Conservation (phyloP, 1,140 invertebrate genomes). For the Sitophilus oryzae region DNA sequence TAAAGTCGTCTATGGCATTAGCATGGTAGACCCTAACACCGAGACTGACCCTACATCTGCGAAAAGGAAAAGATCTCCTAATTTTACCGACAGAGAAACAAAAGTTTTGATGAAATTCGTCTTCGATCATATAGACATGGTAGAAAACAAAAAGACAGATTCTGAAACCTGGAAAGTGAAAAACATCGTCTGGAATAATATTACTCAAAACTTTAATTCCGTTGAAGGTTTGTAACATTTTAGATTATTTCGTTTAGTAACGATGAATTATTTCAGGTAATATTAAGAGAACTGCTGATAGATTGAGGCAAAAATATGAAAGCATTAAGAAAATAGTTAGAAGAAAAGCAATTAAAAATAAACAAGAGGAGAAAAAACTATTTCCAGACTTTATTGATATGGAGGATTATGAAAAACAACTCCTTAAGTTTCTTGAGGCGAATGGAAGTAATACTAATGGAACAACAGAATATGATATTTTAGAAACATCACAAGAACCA, state of each 20-base stretch:
- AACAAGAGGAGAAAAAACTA: slow-evolving; percentile 24
- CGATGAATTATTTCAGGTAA: slow-evolving; percentile 43
- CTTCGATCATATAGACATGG: slow-evolving; percentile 16
- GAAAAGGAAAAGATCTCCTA: slow-evolving; percentile 11
- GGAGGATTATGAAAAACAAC: slow-evolving; percentile 18
- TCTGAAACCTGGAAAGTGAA: slow-evolving; percentile 48
- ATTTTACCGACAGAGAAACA: slow-evolving; percentile 20
- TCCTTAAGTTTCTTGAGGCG: slow-evolving; percentile 6
- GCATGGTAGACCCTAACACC: background rate
- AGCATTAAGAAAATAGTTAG: slow-evolving; percentile 14
- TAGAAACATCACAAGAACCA: slow-evolving; percentile 6
- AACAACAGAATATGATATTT: background rate
- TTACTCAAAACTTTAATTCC: slow-evolving; percentile 63
- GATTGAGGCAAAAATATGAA: slow-evolving; percentile 46
- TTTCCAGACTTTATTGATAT: slow-evolving; percentile 14
- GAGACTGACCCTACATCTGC: background rate
- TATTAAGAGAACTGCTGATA: slow-evolving; percentile 48
- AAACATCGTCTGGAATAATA: slow-evolving; percentile 55
- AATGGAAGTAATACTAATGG: background rate
- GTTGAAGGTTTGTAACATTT: slow-evolving; percentile 55
- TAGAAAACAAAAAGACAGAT: slow-evolving; percentile 18
- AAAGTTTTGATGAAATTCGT: slow-evolving; percentile 14
- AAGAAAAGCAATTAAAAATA: slow-evolving; percentile 44
- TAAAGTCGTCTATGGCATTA: too few species aligned
- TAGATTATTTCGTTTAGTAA: slow-evolving; percentile 43